Conservation (phyloP, 1,140 invertebrate genomes). For the Drosophila pandora region DNA sequence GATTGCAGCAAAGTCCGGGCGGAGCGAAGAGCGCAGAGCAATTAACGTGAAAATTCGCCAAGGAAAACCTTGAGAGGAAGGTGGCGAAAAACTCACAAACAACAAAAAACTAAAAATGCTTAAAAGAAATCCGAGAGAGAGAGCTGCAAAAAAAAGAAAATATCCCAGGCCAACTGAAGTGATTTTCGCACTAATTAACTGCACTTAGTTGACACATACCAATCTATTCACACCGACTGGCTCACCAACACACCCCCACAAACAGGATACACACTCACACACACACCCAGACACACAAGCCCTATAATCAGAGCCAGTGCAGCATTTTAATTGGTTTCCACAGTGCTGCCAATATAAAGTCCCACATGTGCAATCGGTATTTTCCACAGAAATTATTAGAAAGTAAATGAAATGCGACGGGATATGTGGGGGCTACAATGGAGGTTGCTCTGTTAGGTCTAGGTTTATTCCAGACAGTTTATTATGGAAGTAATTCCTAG, state of each 20-base stretch:
- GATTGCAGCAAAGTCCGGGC: slow-evolving; percentile 48
- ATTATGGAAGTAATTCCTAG: too few species aligned
- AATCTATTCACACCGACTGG: slow-evolving; percentile 71
- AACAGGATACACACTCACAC: slow-evolving; percentile 7
- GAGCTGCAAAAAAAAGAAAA: slow-evolving; percentile 46
- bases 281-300: not conserved
- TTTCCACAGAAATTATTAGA: slow-evolving; percentile 82
- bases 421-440: slow-evolving; percentile 9
- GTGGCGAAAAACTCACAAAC: slow-evolving; percentile 13
- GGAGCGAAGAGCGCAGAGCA: slow-evolving; percentile 49
- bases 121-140: slow-evolving; percentile 29
- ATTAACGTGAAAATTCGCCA: slow-evolving; percentile 77
- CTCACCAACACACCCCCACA: not conserved
- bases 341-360: slow-evolving; percentile 74
- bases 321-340: slow-evolving; percentile 81
- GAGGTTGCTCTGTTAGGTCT: not conserved
- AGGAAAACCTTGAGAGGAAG: slow-evolving; percentile 47
- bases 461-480: too few species aligned
- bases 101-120: slow-evolving; percentile 17
- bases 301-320: slow-evolving; percentile 74
- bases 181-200: slow-evolving; percentile 83
- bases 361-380: slow-evolving; percentile 80
- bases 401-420: slow-evolving; percentile 69
- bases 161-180: slow-evolving; percentile 78
- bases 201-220: slow-evolving; percentile 82